Base-by-base conservation (phyloP, 2,113 vertebrate genomes). In the Ornithorhynchus anatinus region DNA sequence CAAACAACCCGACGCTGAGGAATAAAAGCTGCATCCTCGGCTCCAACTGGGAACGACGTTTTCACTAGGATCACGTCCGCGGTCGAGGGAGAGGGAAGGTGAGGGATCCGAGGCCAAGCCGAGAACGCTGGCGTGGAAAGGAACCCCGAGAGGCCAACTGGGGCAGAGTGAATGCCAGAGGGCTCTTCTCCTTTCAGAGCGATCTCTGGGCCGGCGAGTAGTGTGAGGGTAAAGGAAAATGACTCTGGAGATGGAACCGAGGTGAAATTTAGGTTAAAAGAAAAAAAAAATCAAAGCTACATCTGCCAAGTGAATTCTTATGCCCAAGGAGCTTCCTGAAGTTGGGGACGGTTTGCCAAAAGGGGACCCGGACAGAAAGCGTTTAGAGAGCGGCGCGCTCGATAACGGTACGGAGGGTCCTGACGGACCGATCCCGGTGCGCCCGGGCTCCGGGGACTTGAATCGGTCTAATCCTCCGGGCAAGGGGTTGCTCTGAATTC, bases 371-470 rank as follows among this genome's bases (percentile, higher is more conserved):
- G 51, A 75, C 61, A 69, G 35, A 65, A 50, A 65, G 36, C 52
- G 74, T 62, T 56, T 43, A 83, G 65, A 71, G 77, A 61, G 40
- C 42, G 52, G 50, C 61, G 25, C 50, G 70, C 69, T 72, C 62
- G 61, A 58, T 70, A 69, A 65, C 50, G 25, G 53, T 70, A 74
- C 40, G 43, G 54, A 42, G 43, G 54, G 38, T 16, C 15, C 56
- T 85, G 74, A 84, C 68, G 57, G 58, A n/a, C n/a, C n/a, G n/a
- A n/a, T n/a, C n/a, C n/a, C 77, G 67, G 15, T n/a, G 29, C 42
- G 59, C 64, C 71, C 7, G 48, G 69, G 72, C 59, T 74, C 59
- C 42, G 42, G 58, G 69, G 63, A 51, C 23, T 29, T 48, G 69
- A 79, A 48, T 61, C 20, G 20, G 57, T 19, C 68, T 39, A 58